phyloP scores from a whole-genome alignment of 2,888 invertebrate species.

The Microplitis manilae region DNA sequence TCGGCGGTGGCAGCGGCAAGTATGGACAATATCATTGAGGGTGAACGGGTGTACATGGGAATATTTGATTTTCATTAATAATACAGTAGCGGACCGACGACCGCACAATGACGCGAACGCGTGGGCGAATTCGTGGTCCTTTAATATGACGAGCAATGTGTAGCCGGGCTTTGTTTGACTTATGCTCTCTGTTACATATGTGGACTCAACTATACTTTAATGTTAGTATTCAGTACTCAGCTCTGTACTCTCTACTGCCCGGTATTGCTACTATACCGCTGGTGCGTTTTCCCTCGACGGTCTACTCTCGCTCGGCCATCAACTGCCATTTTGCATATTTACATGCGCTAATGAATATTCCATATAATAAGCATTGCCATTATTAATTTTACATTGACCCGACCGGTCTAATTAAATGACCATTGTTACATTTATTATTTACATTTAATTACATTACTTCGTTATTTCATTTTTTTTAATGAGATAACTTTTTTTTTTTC shows the following conservation, averaged over 20 bases:
- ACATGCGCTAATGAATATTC: constrained; percentile 64
- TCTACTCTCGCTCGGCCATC: constrained; percentile 6
- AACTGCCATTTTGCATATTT: constrained; percentile 52
- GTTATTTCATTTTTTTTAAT: neutral
- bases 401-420: constrained; percentile 24
- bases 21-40: constrained; percentile 9
- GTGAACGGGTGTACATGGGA: constrained; percentile 30
- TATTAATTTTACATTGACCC: constrained; percentile 42
- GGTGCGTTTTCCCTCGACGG: neutral
- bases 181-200: constrained; percentile 55
- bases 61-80: constrained; percentile 65
- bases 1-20: neutral
- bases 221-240: constrained; percentile 13
- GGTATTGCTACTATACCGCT: neutral
- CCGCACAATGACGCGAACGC: constrained; percentile 36
- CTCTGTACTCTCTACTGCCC: neutral
- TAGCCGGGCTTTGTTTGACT: constrained; percentile 53
- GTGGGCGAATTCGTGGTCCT: constrained; percentile 25
- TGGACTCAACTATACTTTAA: constrained; percentile 49
- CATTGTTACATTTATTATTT: constrained; percentile 8
- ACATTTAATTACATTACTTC: constrained; percentile 11
- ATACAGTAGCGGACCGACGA: constrained; percentile 52
- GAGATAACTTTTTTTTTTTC: neutral
- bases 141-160: constrained; percentile 40
- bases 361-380: constrained; percentile 56